phyloP scores from a whole-genome alignment of 1,140 invertebrate genomes.

The Drosophila oshimai region DNA sequence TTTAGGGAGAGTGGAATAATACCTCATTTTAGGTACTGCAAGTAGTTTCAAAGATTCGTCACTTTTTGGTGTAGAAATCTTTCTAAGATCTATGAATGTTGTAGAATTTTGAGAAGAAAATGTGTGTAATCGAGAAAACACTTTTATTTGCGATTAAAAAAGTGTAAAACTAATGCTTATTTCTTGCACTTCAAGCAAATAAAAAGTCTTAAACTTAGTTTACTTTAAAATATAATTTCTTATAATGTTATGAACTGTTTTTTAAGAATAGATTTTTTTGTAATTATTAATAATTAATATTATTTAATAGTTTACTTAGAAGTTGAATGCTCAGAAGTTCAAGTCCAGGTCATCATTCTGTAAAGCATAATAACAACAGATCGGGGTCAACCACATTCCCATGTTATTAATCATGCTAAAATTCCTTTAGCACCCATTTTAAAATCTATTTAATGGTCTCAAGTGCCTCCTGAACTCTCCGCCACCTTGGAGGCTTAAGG shows the following conservation, averaged over 20 bases:
- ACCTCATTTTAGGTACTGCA: neutral
- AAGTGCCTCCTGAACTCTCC: slow-evolving; percentile 7
- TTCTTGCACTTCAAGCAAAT: too few relatives aligned
- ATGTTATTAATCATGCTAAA: slow-evolving; percentile 2
- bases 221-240: too few relatives aligned
- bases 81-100: slow-evolving; percentile 10
- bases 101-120: neutral
- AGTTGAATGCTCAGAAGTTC: neutral
- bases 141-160: too few relatives aligned
- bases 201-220: too few relatives aligned
- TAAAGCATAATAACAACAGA: neutral
- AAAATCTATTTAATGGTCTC: slow-evolving; percentile 65
- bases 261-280: too few relatives aligned
- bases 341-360: too few relatives aligned
- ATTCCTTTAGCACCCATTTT: slow-evolving; percentile 67
- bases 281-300: too few relatives aligned
- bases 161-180: too few relatives aligned
- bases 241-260: too few relatives aligned
- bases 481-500: slow-evolving; percentile 29
- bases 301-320: too few relatives aligned
- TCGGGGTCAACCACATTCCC: neutral
- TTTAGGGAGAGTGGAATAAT: slow-evolving; percentile 18
- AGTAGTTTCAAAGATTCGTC: neutral
- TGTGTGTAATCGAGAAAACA: too few relatives aligned
- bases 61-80: neutral